Conservation (phyloP, 2,797 vertebrate species). For the Nothura maculosa region DNA sequence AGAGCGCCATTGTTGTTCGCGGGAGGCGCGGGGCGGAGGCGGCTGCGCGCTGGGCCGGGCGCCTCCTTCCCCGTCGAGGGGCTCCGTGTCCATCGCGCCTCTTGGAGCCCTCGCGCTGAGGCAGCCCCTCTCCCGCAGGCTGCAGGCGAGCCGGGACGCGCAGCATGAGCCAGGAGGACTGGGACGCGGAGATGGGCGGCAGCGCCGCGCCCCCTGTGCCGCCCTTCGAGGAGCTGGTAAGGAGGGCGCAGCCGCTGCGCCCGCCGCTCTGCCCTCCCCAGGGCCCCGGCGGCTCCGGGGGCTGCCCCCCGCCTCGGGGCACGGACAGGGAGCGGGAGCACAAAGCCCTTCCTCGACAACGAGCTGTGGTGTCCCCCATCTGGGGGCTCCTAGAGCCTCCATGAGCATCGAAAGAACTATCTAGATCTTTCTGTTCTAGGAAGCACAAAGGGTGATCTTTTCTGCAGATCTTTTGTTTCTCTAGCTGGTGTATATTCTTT, state of each 20-base stretch:
- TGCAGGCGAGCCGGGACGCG: fast-evolving
- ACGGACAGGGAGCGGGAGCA: fast-evolving
- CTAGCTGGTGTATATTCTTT: neutral
- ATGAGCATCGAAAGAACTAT: too few species aligned
- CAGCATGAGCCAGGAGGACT: conserved; percentile 68
- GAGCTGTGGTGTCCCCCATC: fast-evolving
- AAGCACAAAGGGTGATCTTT: neutral
- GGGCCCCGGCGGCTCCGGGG: fast-evolving
- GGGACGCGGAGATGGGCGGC: conserved; percentile 60
- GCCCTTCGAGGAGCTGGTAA: conserved; percentile 51
- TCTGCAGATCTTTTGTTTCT: neutral
- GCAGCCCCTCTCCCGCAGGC: fast-evolving
- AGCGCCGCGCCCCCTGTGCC: neutral
- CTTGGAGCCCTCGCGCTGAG: neutral
- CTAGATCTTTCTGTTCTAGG: neutral
- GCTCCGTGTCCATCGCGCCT: neutral
- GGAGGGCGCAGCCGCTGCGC: fast-evolving
- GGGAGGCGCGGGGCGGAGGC: fast-evolving
- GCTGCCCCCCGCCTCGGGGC: neutral
- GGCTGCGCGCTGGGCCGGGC: fast-evolving
- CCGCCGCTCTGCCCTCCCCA: fast-evolving
- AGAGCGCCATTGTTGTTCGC: fast-evolving
- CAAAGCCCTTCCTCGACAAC: neutral
- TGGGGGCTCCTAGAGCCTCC: fast-evolving
- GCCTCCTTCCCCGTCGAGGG: too few species aligned